Base-by-base conservation (phyloP, 2,113 vertebrate species). In the Gorsachius goisagi region DNA sequence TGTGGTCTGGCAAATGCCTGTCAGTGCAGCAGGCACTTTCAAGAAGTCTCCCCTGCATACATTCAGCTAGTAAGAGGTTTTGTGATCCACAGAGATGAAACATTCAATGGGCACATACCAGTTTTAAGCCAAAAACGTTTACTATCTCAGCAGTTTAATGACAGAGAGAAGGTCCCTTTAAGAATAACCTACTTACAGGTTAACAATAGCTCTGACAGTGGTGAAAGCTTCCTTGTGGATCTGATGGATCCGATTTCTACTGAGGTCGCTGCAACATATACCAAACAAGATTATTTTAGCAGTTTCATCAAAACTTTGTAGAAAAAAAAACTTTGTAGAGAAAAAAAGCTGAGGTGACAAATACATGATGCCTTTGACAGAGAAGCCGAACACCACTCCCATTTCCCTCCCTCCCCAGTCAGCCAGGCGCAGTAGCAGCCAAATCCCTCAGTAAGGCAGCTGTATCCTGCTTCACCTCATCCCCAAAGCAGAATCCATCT, bases 171-270 rank as follows among this genome's bases (percentile, higher is more conserved):
- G 21, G 28, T 12, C 9, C 18, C 14, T 76, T 32, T 33, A 58
- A 87, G 52, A 93, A 87, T 5, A 7, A 49, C 67, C 86, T 96
- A 99, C 99, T 99, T 98, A 99, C 99, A 99, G 95, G 97, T 99
- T 99, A 78, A 98, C 98, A 87, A 99, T 98, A 26, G 98, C 97
- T 64, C 97, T 97, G 95, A 99, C 98, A 64, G 98, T 98, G 59
- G 98, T 96, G 94, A 99, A 99, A 77, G 99, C 98, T 85, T 99
- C 98, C 93, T 95, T 98, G 94, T 99, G 98, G 97, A 99, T 98
- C 52, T 97, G 98, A 84, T 88, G 97, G 97, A 99, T 99, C 93
- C 80, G 95, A 96, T 99, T 99, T 97, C 99, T 99, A 85, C 99
- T 99, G 95, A 99, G 98, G 97, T 99, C 99, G 53, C 99, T 99